phyloP scores from a whole-genome alignment of 2,888 invertebrate genomes.

The Drosophila heteroneura region DNA sequence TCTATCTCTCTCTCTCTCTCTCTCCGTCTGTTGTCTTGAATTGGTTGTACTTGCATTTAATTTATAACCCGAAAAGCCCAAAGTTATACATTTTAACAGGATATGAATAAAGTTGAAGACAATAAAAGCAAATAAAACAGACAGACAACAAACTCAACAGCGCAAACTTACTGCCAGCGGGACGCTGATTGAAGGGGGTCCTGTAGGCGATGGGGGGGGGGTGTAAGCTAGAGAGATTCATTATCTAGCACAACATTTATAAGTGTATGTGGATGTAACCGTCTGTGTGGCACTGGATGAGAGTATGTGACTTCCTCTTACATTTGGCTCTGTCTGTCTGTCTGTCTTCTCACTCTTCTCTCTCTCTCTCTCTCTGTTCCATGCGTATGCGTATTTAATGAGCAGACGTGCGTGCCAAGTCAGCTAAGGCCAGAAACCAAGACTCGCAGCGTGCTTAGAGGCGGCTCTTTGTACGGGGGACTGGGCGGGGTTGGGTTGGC shows the following conservation, averaged over 20 bases:
- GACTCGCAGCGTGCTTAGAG: constrained; percentile 14
- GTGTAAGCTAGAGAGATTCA: constrained; percentile 64
- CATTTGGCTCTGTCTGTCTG: constrained; percentile 18
- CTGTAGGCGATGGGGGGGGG: not conserved
- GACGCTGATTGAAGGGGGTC: not conserved
- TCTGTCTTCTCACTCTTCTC: constrained; percentile 10
- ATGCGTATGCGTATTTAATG: constrained; percentile 79
- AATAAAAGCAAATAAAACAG: constrained; percentile 78
- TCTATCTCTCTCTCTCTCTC: not conserved
- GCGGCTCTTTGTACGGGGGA: not conserved
- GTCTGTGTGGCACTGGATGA: constrained; percentile 49
- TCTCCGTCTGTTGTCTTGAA: constrained; percentile 17
- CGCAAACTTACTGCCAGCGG: constrained; percentile 5
- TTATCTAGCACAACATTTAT: constrained; percentile 79
- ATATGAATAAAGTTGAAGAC: constrained; percentile 81
- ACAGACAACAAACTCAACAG: constrained; percentile 51
- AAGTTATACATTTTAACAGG: constrained; percentile 81
- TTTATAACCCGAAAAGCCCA: constrained; percentile 79
- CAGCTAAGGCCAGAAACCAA: constrained; percentile 54
- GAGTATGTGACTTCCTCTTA: constrained; percentile 64
- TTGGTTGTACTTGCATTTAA: constrained; percentile 70
- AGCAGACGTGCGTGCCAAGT: constrained; percentile 79
- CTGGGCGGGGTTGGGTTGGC: not conserved
- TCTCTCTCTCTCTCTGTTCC: constrained; percentile 4
- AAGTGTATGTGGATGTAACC: constrained; percentile 64